Evolutionary conservation across 2,888 invertebrate genomes (phyloP).

Genomic region (Clivina fossor): DNA sequence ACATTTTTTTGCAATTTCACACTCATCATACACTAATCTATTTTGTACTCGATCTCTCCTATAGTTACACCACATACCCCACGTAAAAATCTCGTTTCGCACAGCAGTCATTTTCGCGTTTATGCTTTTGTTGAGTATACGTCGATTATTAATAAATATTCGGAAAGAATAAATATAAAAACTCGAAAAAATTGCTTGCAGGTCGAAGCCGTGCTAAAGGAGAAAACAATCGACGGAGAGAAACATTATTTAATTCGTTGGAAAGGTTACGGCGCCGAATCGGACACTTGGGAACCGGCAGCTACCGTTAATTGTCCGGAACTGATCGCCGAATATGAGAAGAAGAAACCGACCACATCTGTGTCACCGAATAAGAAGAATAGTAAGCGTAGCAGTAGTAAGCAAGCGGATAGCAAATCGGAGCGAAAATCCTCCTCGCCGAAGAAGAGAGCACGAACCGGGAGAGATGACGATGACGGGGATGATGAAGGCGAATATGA

Average conservation of each 20-base stretch:
- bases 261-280: constrained; percentile 72
- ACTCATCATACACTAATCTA: too few species aligned
- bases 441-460: constrained; percentile 46
- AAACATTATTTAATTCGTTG: constrained; percentile 72
- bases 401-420: constrained; percentile 29
- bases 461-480: constrained; percentile 55
- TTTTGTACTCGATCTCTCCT: too few species aligned
- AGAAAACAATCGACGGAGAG: constrained; percentile 68
- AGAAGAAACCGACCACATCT: constrained; percentile 54
- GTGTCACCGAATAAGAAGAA: constrained; percentile 37
- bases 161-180: too few species aligned
- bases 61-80: too few species aligned
- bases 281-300: constrained; percentile 77
- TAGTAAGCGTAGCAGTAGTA: constrained; percentile 29
- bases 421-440: too few species aligned
- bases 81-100: too few species aligned
- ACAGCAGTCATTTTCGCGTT: too few species aligned
- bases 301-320: constrained; percentile 70
- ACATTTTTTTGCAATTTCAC: too few species aligned
- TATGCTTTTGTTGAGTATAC: too few species aligned
- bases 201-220: constrained; percentile 72
- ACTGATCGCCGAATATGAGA: too few species aligned
- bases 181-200: too few species aligned
- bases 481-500: constrained; percentile 58
- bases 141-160: too few species aligned